Evolutionary conservation across 2,113 vertebrate species (phyloP), one percentile per base, ranked within the genome.

Genomic region (Halcyon malimbica): DNA sequence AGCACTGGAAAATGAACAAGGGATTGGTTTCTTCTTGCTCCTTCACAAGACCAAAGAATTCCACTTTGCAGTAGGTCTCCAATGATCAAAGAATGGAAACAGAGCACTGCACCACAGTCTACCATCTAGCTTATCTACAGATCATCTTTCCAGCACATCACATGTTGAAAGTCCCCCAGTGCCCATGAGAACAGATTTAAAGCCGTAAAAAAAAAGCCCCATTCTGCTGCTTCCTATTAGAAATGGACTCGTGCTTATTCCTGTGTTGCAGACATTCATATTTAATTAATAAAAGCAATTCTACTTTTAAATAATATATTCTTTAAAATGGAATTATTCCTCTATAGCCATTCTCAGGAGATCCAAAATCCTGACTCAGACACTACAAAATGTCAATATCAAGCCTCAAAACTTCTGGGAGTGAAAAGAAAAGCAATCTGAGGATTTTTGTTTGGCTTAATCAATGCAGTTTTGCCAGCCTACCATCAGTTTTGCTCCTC

Each of bases 281-380:
- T 94, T 91, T 95, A 94, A 95, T 95, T 86, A 89, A 93, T 62
- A 76, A 24, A 91, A 95, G 81, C 16, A 31, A 75, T 89, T 57
- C 35, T 6, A 29, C 65, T 93, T 96, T 69, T 96, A 87, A 96
- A 97, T 94, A 96, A 96, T 96, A 65, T 24, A 96, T 96, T 65
- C 13, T 84, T 91, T 79, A 50, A 93, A 95, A 95, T 91, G 48
- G 74, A 91, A 82, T 18, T 16, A 10, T 84, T 96, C 65, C 37
- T 44, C 77, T 73, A 53, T 10, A 89, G 39, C 18, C n/a, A 89
- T 1, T 35, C 69, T 60, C 91, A 65, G 54, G 48, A 87, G 77
- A 87, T 28, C 15, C 24, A 60, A 71, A 76, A 41, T 75, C 77
- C 26, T 56, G 17, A 67, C 28, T 82, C 74, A 89, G 48, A 50